Base-by-base conservation (phyloP, 2,888 invertebrate genomes). In the Drosophila greeni region DNA sequence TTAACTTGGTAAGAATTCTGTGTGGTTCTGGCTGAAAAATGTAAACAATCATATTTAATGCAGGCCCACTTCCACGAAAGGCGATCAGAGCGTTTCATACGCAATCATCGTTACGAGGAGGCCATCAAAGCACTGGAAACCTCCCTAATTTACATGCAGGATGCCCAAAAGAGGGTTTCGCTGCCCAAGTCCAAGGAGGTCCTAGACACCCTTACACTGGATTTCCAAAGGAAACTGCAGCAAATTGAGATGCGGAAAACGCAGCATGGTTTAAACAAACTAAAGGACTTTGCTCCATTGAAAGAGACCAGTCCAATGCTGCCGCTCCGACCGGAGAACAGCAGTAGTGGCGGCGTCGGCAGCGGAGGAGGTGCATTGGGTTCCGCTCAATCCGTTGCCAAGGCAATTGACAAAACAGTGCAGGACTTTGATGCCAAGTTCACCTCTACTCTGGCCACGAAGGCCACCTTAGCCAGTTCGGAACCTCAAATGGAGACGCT, bases 41-140 rank as follows among this genome's bases (percentile, higher is more conserved):
- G 9, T 31, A 29, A 37, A 43, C 29, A 24, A 18, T 24, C 9
- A 5, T 12, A 11, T 23, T 37, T 14, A 23, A 16, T 18, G 12
- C 14, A 88, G 88, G 88, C 88, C 0, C 89, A 88, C 47, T 88
- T 88, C 29, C 87, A 88, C 24, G 88, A 88, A 57, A 80, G 88
- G 2, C 85, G 88, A 3, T 88, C 89, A 0, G 87, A 88, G 26
- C 86, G 85, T 26, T 83, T 86, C 33, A 69, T 88, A 0, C 85
- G 84, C 18, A 79, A 85, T 8, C 84, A 87, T 67, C 85, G 87
- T 4, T 88, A 85, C 33, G 88, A 88, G 31, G 89, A 88, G 29
- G 89, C 89, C 4, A 81, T 84, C 4, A 87, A 87, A 45, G 88
- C 88, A 1, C 69, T 88, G 45, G 84, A 88, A 68, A 87, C 85